Conservation (phyloP, 2,113 vertebrate genomes). For the Pao palembangensis region DNA sequence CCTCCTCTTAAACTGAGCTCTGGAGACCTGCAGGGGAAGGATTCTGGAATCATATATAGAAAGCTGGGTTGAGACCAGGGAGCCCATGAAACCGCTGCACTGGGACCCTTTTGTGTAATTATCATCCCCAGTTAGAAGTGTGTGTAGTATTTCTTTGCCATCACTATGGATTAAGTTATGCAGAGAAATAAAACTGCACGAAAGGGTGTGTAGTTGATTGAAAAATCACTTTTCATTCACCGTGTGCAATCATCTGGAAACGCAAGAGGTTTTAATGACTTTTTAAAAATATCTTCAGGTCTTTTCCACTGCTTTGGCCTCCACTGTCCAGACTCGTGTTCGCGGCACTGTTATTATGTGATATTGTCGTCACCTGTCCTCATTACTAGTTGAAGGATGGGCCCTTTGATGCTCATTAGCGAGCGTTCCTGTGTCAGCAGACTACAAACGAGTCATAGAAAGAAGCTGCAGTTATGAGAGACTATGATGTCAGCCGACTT, state of each 20-base stretch:
- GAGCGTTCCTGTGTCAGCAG: constrained; percentile 58
- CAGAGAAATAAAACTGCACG: constrained; percentile 21
- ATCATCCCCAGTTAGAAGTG: constrained; percentile 28
- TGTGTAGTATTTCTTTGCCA: constrained; percentile 40
- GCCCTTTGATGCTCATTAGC: constrained; percentile 74
- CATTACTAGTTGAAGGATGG: constrained; percentile 73
- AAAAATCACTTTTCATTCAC: constrained; percentile 31
- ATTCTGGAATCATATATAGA: constrained; percentile 61
- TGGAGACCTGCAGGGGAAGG: constrained; percentile 59
- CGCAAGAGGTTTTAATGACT: constrained; percentile 14
- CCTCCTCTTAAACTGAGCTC: constrained; percentile 71
- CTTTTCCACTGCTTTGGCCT: constrained; percentile 38
- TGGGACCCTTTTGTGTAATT: constrained; percentile 68
- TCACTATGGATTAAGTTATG: constrained; percentile 36
- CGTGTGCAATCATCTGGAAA: constrained; percentile 8
- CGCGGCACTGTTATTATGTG: constrained; percentile 57
- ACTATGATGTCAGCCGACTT: constrained; percentile 65
- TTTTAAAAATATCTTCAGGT: constrained; percentile 44
- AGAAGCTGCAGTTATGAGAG: constrained; percentile 53
- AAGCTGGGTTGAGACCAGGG: constrained; percentile 37
- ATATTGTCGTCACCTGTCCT: constrained; percentile 67
- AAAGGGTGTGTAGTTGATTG: constrained; percentile 13
- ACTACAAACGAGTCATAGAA: constrained; percentile 46
- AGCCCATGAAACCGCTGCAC: constrained; percentile 52
- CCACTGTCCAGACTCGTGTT: constrained; percentile 56